Evolutionary conservation across 2,888 invertebrate genomes (phyloP).

Genomic region (Apoda limacodes): DNA sequence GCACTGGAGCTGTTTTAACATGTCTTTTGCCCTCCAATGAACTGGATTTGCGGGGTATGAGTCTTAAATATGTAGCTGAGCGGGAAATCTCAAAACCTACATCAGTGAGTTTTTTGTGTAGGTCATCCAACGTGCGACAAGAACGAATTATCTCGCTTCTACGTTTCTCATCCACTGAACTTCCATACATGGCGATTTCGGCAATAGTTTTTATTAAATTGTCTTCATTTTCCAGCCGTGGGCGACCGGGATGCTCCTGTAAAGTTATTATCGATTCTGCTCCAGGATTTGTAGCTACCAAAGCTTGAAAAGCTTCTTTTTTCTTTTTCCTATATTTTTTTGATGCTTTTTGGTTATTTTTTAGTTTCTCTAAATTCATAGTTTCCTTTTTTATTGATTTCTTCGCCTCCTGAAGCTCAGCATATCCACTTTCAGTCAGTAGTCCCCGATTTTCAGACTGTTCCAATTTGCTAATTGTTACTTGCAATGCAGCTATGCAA

Average conservation of each 20-base stretch:
- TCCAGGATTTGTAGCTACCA: slow-evolving; percentile 7
- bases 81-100: slow-evolving; percentile 15
- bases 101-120: slow-evolving; percentile 12
- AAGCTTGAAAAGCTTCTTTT: slow-evolving; percentile 7
- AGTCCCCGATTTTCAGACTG: too few species aligned
- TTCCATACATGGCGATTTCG: slow-evolving; percentile 16
- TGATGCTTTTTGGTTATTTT: too few species aligned
- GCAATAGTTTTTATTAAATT: slow-evolving; percentile 16
- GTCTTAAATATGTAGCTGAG: slow-evolving; percentile 12
- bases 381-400: too few species aligned
- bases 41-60: slow-evolving; percentile 12
- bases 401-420: too few species aligned
- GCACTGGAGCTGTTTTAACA: slow-evolving; percentile 20
- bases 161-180: slow-evolving; percentile 2
- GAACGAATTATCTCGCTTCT: slow-evolving; percentile 6
- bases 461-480: too few species aligned
- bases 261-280: neutral
- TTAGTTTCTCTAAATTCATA: too few species aligned
- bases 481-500: too few species aligned
- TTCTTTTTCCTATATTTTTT: slow-evolving; percentile 8
- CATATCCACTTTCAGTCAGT: too few species aligned
- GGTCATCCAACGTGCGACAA: slow-evolving; percentile 12
- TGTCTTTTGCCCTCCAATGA: slow-evolving; percentile 12
- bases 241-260: slow-evolving; percentile 13
- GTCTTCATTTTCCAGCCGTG: slow-evolving; percentile 16